Evolutionary conservation across 2,888 invertebrate genomes (phyloP), one percentile per base, ranked within the genome.

Genomic region (Ichneumon xanthorius): DNA sequence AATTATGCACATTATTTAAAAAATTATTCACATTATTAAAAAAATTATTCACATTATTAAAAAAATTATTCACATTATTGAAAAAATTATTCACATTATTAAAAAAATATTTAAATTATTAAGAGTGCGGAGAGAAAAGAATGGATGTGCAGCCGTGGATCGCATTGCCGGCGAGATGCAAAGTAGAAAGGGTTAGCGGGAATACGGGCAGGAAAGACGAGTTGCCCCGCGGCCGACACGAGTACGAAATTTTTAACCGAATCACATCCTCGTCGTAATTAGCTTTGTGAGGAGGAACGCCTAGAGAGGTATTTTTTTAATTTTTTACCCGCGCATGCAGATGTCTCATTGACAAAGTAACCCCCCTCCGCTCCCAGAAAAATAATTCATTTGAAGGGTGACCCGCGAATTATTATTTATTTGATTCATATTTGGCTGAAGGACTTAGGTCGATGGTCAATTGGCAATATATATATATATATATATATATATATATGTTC

Each of bases 201-300:
- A 68, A 26, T 72, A 63, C 72, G 61, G 30, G 67, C 71, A 68
- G 53, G 33, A 82, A 71, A 82, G 78, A 61, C 40, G 61, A 67
- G 76, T 76, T 50, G 82, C 85, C 79, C 87, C 82, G 78, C 85
- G 88, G 90, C 86, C 75, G 83, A 89, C 90, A 88, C 75, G 86
- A 85, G 84, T 81, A 90, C 73, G 68, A 77, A 78, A 90, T 89
- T 90, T 58, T 85, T 88, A 84, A 86, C 83, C 84, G 88, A 89
- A 89, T 89, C 50, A 87, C 86, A 88, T 88, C 72, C 88, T 87
- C 79, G 80, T 71, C 86, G 87, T 91, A 90, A 91, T 91, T 91
- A 90, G 88, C 91, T 90, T 91, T 90, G 86, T 90, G 85, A 26
- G 58, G 11, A 58, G 58, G 4, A 11, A 58, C 26, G 55, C 19